Percentiles rank a stretch among this genome's conserved stretches.
phyloP scores from a whole-genome alignment of 2,797 vertebrate species.

The Pantherophis vulpinus region DNA sequence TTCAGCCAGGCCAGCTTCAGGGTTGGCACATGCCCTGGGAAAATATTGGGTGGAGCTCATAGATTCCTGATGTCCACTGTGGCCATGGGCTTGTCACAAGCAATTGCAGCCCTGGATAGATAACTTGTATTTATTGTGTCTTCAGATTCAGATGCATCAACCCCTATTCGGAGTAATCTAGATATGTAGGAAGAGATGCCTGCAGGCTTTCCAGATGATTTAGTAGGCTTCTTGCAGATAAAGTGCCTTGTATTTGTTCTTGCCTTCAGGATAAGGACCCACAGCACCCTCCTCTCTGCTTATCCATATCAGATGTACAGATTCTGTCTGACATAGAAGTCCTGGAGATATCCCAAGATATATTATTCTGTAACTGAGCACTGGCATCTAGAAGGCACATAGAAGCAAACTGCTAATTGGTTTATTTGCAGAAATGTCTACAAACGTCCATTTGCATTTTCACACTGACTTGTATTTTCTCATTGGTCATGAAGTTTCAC shows the following conservation, averaged over 20 bases:
- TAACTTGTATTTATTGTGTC: not conserved
- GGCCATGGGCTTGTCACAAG: not conserved
- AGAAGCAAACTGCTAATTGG: not conserved
- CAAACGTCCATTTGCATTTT: not conserved
- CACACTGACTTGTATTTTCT: not conserved
- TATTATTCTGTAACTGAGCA: not conserved
- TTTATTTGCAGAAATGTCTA: not conserved
- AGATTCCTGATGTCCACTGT: not conserved
- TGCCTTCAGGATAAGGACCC: not conserved
- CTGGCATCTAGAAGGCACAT: not conserved
- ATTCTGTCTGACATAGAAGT: not conserved
- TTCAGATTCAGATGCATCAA: not conserved
- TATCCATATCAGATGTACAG: not conserved
- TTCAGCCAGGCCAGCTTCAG: too few relatives aligned
- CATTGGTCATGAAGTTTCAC: not conserved
- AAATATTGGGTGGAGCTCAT: not conserved
- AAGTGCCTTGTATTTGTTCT: not conserved
- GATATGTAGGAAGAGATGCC: not conserved
- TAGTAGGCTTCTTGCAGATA: not conserved
- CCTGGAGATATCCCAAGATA: not conserved
- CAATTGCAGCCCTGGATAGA: not conserved
- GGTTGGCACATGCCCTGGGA: too few relatives aligned
- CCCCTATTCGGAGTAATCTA: not conserved
- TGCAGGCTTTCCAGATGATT: not conserved
- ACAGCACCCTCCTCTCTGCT: not conserved